Conservation (phyloP, 2,113 vertebrate genomes). For the Antechinus stuartii region DNA sequence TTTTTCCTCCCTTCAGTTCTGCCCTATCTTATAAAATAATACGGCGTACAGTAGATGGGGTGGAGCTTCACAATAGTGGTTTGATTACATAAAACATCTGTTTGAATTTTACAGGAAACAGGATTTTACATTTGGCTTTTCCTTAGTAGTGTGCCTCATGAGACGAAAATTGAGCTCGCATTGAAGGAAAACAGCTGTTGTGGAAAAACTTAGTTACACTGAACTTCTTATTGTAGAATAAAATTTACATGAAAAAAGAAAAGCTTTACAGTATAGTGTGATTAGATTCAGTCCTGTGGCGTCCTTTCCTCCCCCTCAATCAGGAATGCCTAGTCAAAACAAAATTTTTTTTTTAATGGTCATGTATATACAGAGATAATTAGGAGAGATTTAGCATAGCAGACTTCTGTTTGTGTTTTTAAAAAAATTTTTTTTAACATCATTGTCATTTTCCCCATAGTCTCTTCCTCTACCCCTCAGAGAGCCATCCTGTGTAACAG, state of each 20-base stretch:
- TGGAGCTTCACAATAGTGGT: constrained; percentile 54
- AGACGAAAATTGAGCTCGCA: constrained; percentile 81
- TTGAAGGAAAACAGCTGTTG: constrained; percentile 84
- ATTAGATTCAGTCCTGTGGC: background rate
- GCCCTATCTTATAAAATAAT: constrained; percentile 42
- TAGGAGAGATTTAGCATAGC: constrained; percentile 23
- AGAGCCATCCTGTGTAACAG: background rate
- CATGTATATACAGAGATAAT: constrained; percentile 32
- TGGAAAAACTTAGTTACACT: constrained; percentile 79
- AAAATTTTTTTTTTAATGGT: background rate
- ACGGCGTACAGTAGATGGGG: constrained; percentile 57
- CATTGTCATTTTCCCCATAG: background rate
- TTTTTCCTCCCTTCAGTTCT: background rate
- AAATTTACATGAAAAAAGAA: constrained; percentile 64
- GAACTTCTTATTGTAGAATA: constrained; percentile 75
- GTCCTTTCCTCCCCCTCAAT: too few species aligned
- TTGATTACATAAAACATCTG: constrained; percentile 84
- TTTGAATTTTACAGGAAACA: constrained; percentile 80
- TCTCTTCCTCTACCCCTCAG: background rate
- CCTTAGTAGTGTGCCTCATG: constrained; percentile 79
- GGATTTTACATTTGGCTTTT: constrained; percentile 82
- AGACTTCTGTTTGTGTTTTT: constrained; percentile 44
- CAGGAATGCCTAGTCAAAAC: constrained; percentile 65
- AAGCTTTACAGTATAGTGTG: constrained; percentile 12
- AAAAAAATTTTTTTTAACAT: background rate